These are phyloP conservation scores for Callosobruchus maculatus DNA, from an alignment of 2,888 invertebrate genomes.

Conservation along the genomic window DNA sequence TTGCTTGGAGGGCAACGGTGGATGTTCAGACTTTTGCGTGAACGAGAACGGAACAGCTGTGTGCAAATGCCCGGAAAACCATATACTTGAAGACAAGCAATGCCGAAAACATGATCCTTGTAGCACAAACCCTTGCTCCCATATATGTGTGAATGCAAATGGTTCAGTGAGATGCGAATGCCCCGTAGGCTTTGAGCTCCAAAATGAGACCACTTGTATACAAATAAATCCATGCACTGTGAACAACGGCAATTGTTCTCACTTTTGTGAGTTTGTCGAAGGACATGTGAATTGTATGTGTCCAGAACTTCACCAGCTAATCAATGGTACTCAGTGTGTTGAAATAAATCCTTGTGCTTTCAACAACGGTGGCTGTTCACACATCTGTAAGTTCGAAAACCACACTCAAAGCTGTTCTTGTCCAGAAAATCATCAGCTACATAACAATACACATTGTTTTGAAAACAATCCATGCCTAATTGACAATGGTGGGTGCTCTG, in stretches of 20 bases:
- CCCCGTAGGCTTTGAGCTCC: conserved; percentile 40
- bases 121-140: conserved; percentile 44
- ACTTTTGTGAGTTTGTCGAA: conserved; percentile 50
- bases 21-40: conserved; percentile 35
- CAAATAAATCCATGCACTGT: conserved; percentile 48
- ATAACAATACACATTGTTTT: conserved; percentile 41
- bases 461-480: conserved; percentile 55
- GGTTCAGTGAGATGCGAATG: conserved; percentile 49
- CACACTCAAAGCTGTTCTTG: conserved; percentile 56
- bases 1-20: conserved; percentile 47
- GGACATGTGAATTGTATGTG: conserved; percentile 52
- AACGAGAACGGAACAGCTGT: conserved; percentile 45
- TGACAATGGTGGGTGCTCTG: conserved; percentile 61
- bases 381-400: conserved; percentile 51
- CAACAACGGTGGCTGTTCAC: conserved; percentile 59
- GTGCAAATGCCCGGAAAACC: conserved; percentile 52
- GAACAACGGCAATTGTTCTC: conserved; percentile 55
- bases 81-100: conserved; percentile 34
- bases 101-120: conserved; percentile 40
- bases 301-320: conserved; percentile 44
- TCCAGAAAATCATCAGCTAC: conserved; percentile 49
- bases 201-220: conserved; percentile 42
- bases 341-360: conserved; percentile 52
- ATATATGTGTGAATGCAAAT: conserved; percentile 46
- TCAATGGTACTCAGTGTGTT: conserved; percentile 39